Evolutionary conservation across 2,797 vertebrate species (phyloP).

Genomic region (Malurus leucopterus): DNA sequence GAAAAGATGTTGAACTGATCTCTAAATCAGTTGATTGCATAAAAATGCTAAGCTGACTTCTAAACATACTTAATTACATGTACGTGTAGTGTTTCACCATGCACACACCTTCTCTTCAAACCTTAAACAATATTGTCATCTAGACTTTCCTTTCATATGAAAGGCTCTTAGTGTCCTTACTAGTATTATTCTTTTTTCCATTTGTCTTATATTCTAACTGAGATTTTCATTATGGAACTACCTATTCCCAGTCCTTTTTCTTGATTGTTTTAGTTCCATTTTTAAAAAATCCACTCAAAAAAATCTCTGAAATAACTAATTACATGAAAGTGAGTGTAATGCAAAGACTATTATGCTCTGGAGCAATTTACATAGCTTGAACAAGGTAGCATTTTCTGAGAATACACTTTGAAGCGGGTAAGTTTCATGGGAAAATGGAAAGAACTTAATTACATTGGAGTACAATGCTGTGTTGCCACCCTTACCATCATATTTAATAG

Average conservation of each 20-base stretch:
- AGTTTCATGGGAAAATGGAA: constrained; percentile 31
- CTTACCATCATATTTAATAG: neutral
- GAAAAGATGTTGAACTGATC: neutral
- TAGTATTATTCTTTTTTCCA: neutral
- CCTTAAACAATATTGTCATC: neutral
- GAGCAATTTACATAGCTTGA: neutral
- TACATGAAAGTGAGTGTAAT: neutral
- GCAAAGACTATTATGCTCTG: neutral
- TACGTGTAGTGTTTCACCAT: neutral
- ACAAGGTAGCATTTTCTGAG: neutral
- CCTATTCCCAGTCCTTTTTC: neutral
- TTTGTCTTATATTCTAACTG: neutral
- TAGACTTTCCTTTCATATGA: neutral
- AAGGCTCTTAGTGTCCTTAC: neutral
- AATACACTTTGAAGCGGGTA: neutral
- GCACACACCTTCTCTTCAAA: neutral
- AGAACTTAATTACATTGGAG: constrained; percentile 29
- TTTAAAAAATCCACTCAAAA: neutral
- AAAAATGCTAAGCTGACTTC: neutral
- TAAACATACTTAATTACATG: neutral
- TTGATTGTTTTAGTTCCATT: neutral
- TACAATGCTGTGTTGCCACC: neutral
- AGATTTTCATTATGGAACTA: neutral
- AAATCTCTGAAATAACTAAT: neutral
- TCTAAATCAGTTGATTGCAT: neutral